These are phyloP conservation scores for Leptopilina drosophilae DNA, from an alignment of 2,888 invertebrate genomes.

Conservation along the genomic window DNA sequence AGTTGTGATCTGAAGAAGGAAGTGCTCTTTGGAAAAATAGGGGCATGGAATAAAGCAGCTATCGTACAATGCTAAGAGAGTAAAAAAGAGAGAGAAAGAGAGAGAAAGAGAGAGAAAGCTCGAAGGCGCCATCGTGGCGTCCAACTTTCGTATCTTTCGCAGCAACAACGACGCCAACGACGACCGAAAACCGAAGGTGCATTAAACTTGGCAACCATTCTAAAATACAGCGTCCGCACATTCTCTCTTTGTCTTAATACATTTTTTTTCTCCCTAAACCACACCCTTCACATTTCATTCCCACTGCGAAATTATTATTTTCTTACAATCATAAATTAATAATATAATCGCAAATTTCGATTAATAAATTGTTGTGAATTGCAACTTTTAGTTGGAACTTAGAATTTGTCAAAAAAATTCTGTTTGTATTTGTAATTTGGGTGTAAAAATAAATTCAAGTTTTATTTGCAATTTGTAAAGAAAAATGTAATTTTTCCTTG, in stretches of 20 bases:
- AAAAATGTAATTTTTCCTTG: too few relatives aligned
- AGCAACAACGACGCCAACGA: conserved; percentile 52
- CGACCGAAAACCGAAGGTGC: conserved; percentile 65
- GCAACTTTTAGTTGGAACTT: too few relatives aligned
- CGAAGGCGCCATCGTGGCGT: conserved; percentile 71
- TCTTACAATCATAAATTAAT: too few relatives aligned
- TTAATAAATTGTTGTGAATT: too few relatives aligned
- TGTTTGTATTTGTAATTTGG: too few relatives aligned
- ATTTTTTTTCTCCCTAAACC: conserved; percentile 24
- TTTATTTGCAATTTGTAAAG: too few relatives aligned
- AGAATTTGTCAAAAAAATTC: too few relatives aligned
- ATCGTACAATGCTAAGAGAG: conserved; percentile 42
- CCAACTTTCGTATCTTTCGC: conserved; percentile 57
- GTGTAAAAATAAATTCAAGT: too few relatives aligned
- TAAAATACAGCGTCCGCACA: conserved; percentile 53
- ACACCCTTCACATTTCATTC: conserved; percentile 26
- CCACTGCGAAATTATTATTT: background rate
- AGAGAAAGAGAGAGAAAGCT: conserved; percentile 60
- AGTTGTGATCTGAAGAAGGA: conserved; percentile 36
- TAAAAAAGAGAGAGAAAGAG: conserved; percentile 45
- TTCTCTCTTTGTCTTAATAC: conserved; percentile 52
- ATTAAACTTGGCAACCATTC: conserved; percentile 69
- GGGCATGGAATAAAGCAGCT: conserved; percentile 26
- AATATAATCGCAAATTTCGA: too few relatives aligned
- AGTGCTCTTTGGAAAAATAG: conserved; percentile 38